Base-by-base conservation (phyloP, 2,113 vertebrate genomes). In the Petaurus breviceps region DNA sequence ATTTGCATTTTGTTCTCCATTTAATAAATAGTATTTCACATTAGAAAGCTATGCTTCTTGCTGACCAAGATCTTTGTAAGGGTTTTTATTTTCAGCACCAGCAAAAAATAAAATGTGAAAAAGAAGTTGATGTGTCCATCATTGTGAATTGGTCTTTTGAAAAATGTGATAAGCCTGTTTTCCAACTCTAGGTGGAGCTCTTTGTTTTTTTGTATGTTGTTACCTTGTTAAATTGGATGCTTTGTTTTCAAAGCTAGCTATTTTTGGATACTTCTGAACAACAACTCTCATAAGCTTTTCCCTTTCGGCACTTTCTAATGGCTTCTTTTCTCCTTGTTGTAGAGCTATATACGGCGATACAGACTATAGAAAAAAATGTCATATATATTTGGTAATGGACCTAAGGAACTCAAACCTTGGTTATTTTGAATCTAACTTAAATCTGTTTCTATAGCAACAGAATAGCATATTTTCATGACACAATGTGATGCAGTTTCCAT, bases 161-260 rank as follows among this genome's bases (percentile, higher is more conserved):
- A 49, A 90, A 94, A n/a, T 77, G 90, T 94, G 49, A 9, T 50
- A 51, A 96, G 5, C 46, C 26, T 50, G 5, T 55, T 93, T 95
- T 94, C 96, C 96, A 95, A 94, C 98, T 98, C 96, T 99, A 99
- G 98, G 92, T 98, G 98, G 99, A 98, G 98, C 98, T 98, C 92
- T 98, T 98, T 94, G 95, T 93, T 97, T 97, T 97, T 97, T 89
- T 90, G 95, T 89, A 91, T 57, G 43, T 46, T 89, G n/a, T 91
- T 95, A 93, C 77, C 52, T 94, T 93, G 95, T 90, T 68, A 24
- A 94, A 14, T 57, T 94, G 7, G 0, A 0, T 26, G 24, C 50
- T 97, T 95, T 52, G 26, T 24, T 96, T 97, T 95, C 92, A 93
- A 91, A 53, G 43, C 2, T 19, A 55, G 90, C 90, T 98, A 91